phyloP scores from a whole-genome alignment of 2,797 vertebrate genomes.

The Poliocrania exsul region DNA sequence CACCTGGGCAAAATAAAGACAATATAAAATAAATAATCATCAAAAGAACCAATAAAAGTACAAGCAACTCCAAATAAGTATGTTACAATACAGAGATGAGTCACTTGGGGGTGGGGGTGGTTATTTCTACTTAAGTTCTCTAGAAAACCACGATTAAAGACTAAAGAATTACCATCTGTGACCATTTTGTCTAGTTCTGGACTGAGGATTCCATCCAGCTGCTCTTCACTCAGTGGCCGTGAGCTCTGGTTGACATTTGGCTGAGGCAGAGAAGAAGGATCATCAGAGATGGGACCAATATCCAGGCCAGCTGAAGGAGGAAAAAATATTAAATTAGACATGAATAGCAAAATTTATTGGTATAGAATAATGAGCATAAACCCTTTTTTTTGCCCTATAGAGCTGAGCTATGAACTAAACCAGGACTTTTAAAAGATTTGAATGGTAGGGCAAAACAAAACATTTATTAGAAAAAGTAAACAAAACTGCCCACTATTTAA shows the following conservation, averaged over 20 bases:
- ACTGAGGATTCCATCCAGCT: slow-evolving; percentile 94
- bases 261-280: slow-evolving; percentile 82
- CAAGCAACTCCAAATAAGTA: not conserved
- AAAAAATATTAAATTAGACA: not conserved
- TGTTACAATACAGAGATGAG: not conserved
- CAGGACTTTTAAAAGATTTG: not conserved
- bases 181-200: slow-evolving; percentile 99
- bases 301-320: slow-evolving; percentile 87
- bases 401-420: not conserved
- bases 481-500: not conserved
- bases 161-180: slow-evolving; percentile 90
- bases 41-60: not conserved
- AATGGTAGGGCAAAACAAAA: not conserved
- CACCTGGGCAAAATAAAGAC: slow-evolving; percentile 82
- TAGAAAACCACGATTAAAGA: slow-evolving; percentile 22
- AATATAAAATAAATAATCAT: slow-evolving; percentile 26
- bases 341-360: not conserved
- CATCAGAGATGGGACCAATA: slow-evolving; percentile 84
- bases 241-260: slow-evolving; percentile 81
- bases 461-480: not conserved
- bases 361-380: not conserved
- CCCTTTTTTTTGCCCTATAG: not conserved
- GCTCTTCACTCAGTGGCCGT: slow-evolving; percentile 89
- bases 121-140: slow-evolving; percentile 19
- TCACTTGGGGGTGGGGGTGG: not conserved